Evolutionary conservation across 2,797 vertebrate species (phyloP), one percentile per base, ranked within the genome.

Genomic region (Pangasius macronema): DNA sequence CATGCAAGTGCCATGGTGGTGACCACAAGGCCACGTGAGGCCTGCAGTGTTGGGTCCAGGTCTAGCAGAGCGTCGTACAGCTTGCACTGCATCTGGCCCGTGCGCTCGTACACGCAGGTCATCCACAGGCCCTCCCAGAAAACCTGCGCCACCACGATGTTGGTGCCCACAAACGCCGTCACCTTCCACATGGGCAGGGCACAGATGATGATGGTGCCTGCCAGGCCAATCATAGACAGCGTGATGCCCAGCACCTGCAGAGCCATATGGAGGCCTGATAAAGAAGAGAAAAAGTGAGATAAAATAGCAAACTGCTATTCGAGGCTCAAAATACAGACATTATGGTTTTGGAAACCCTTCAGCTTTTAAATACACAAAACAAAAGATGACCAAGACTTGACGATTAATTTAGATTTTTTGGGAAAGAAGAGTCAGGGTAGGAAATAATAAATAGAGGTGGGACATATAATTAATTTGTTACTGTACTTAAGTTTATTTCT

Each of bases 111-210:
- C 88, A 97, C 95, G 0, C 97, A 97, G 86, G 94, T 96, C 96
- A 97, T 97, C 97, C 97, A 98, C 90, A 97, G 87, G 51, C 97
- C 97, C 57, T 98, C 97, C 96, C 96, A 97, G 94, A 97, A 97
- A 82, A 97, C 96, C 95, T 98, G 97, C 80, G 97, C 96, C 91
- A 96, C 96, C 89, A 96, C 95, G 36, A 97, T 95, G 85, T 96
- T 96, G 84, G 96, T 96, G 88, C 97, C 96, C 0, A 97, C 96
- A 93, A 97, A 97, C 0, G 96, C 96, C 0, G 97, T 97, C 90
- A 97, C 96, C 30, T 83, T 83, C 82, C 82, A 83, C 82, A 83
- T 83, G 2, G 97, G 97, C 91, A 97, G 93, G 0, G 95, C 96
- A 0, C 97, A 97, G 92, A 96, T 95, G 86, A 97, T 91, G 93